Evolutionary conservation across 2,888 invertebrate species (phyloP).

Genomic region (Andrena dorsata): DNA sequence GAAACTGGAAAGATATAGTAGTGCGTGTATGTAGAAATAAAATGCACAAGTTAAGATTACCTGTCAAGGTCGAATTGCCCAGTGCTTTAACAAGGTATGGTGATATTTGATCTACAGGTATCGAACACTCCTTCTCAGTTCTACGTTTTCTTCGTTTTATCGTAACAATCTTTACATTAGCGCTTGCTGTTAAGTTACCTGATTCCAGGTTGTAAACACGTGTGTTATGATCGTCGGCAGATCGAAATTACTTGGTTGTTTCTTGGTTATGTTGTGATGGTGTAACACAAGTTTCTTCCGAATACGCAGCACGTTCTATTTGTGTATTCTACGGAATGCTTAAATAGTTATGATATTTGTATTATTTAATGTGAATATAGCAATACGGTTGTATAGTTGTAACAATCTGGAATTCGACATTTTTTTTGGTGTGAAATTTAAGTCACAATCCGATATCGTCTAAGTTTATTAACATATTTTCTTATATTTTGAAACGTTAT

Average conservation of each 20-base stretch:
- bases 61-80: conserved; percentile 83
- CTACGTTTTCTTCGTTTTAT: conserved; percentile 26
- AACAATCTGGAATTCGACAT: conserved; percentile 22
- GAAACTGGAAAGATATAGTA: conserved; percentile 58
- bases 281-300: conserved; percentile 19
- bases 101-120: conserved; percentile 75
- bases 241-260: neutral
- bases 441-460: conserved; percentile 16
- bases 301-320: conserved; percentile 34
- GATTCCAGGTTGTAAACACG: conserved; percentile 34
- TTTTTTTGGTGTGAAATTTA: neutral
- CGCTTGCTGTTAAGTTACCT: conserved; percentile 4
- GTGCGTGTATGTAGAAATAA: conserved; percentile 73
- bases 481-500: neutral
- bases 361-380: conserved; percentile 8
- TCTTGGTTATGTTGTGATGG: neutral
- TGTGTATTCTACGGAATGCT: conserved; percentile 4
- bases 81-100: conserved; percentile 83
- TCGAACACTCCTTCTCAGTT: conserved; percentile 53
- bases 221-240: neutral
- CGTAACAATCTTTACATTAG: conserved; percentile 2
- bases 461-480: neutral
- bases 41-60: conserved; percentile 83
- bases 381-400: neutral
- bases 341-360: conserved; percentile 29